Conservation (phyloP, 2,113 vertebrate genomes). For the Austrofundulus limnaeus region DNA sequence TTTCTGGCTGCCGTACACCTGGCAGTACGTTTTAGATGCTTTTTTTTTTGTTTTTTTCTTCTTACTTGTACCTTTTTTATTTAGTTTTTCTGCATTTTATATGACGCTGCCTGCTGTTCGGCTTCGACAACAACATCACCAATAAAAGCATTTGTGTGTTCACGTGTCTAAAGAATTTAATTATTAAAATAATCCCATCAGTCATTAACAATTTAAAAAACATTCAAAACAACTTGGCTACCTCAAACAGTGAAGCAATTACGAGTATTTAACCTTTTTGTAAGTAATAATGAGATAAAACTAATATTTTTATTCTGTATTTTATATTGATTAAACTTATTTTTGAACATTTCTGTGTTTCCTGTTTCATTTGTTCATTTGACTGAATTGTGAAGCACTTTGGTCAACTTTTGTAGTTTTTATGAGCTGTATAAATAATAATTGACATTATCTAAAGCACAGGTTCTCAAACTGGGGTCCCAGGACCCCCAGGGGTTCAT, state of each 20-base stretch:
- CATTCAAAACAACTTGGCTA: constrained; percentile 27
- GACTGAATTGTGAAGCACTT: too few species aligned
- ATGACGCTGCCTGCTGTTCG: constrained; percentile 60
- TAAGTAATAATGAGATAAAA: too few species aligned
- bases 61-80: constrained; percentile 19
- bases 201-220: constrained; percentile 65
- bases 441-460: too few species aligned
- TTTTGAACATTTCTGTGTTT: too few species aligned
- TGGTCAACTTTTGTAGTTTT: too few species aligned
- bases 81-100: constrained; percentile 62
- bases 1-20: constrained; percentile 36
- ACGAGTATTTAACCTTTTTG: constrained; percentile 24
- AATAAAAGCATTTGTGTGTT: constrained; percentile 78
- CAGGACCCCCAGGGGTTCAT: too few species aligned
- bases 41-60: constrained; percentile 34
- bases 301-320: too few species aligned
- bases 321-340: too few species aligned
- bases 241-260: constrained; percentile 31
- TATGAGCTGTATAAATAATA: too few species aligned
- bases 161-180: constrained; percentile 64
- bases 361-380: too few species aligned
- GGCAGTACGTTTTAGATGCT: constrained; percentile 38
- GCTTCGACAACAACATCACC: constrained; percentile 44
- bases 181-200: constrained; percentile 60
- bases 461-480: too few species aligned